Base-by-base conservation (phyloP, 2,797 vertebrate species). In the Helicolenus hilgendorfi region DNA sequence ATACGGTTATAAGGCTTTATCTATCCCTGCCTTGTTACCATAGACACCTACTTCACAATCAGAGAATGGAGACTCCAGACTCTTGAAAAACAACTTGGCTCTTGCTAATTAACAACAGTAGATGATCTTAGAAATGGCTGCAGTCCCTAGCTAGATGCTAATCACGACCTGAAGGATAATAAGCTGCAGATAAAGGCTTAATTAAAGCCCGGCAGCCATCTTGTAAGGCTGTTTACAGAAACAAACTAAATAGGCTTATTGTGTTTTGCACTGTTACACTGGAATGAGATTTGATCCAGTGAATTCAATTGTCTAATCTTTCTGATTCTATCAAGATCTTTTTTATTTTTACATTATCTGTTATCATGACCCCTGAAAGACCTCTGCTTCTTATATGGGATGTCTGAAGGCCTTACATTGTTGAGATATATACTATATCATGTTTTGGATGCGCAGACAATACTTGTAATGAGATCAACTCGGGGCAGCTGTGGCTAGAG, bases 131-230 rank as follows among this genome's bases (percentile, higher is more conserved):
- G 55, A 71, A 63, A 87, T 5, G 59, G 72, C 59, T 74, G 60
- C 74, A n/a, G 26, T 81, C 71, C 65, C 55, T 33, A 6, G 65
- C 41, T 62, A 67, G 73, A 84, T 75, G 71, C 13, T 89, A 59
- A 91, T 89, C 35, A 62, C 5, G 24, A 53, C 63, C 80, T 81
- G 77, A 65, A 76, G 70, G 77, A 64, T 87, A 73, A 92, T 82
- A 80, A 89, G 78, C 73, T 11, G 53, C 75, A 84, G 88, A 93
- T 91, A 72, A 89, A 78, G 31, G 14, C 75, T 87, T 91, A 90
- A 90, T 90, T 91, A 87, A 60, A 83, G 68, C 69, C 75, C 3
- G 15, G 89, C 77, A 41, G 87, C 64, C 89, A 79, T 95, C 74
- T 76, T 88, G 20, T n/a, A n/a, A 35, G 65, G 26, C 45, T 90